phyloP scores from a whole-genome alignment of 2,797 vertebrate species.

The Chaetophractus vellerosus region DNA sequence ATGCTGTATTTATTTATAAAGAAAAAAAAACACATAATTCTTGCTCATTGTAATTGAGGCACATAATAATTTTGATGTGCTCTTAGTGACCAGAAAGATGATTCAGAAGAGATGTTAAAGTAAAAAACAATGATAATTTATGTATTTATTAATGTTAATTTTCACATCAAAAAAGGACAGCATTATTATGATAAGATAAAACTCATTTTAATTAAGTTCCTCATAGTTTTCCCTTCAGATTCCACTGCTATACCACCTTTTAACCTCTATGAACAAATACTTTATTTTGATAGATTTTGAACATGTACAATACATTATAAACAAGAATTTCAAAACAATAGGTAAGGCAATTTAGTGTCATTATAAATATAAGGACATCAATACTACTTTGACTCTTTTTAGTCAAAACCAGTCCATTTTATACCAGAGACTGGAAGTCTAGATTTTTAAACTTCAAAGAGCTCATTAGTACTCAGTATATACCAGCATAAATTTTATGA shows the following conservation, averaged over 20 bases:
- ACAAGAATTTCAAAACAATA: constrained; percentile 1
- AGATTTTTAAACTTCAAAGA: constrained; percentile 42
- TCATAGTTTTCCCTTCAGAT: not conserved
- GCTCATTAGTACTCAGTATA: not conserved
- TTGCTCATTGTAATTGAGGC: constrained; percentile 24
- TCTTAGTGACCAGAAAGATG: not conserved
- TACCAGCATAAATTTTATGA: not conserved
- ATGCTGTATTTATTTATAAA: not conserved
- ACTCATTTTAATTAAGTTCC: not conserved
- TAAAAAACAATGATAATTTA: constrained; percentile 48
- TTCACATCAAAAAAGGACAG: not conserved
- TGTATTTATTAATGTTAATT: not conserved
- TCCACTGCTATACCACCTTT: not conserved
- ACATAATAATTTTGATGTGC: constrained; percentile 19
- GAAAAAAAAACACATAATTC: not conserved
- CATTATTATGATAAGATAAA: not conserved
- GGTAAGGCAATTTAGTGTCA: not conserved
- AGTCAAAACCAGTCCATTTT: not conserved
- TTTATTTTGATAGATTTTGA: not conserved
- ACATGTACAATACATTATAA: not conserved
- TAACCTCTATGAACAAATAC: not conserved
- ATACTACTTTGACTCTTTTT: not conserved
- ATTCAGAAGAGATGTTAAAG: constrained; percentile 42
- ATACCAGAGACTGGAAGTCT: not conserved
- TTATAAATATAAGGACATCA: constrained; percentile 24